Conservation (phyloP, 2,888 invertebrate species). For the Dynastes tityus region DNA sequence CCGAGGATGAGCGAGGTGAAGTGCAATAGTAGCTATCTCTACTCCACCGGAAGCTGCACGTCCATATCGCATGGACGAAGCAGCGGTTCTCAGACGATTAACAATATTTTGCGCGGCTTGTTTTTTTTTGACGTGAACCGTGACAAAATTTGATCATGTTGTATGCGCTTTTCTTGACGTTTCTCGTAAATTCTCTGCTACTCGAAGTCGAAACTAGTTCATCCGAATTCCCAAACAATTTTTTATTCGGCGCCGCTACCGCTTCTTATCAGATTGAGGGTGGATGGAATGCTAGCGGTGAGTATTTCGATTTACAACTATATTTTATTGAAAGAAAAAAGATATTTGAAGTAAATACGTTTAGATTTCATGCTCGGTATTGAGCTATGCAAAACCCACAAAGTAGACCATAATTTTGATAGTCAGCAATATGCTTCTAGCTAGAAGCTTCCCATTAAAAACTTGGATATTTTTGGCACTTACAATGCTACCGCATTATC, state of each 20-base stretch:
- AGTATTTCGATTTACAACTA: not conserved
- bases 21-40: too few relatives aligned
- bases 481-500: too few relatives aligned
- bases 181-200: constrained; percentile 22
- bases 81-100: too few relatives aligned
- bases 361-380: not conserved
- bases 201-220: constrained; percentile 5
- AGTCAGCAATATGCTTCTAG: too few relatives aligned
- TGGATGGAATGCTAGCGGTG: constrained; percentile 59
- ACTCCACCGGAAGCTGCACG: too few relatives aligned
- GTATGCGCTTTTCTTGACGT: constrained; percentile 23
- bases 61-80: too few relatives aligned
- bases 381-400: not conserved
- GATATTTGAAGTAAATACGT: not conserved
- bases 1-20: too few relatives aligned
- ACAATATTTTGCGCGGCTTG: too few relatives aligned
- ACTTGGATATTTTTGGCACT: too few relatives aligned
- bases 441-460: too few relatives aligned
- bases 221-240: constrained; percentile 49
- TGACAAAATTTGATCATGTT: constrained; percentile 33
- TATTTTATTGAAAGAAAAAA: not conserved
- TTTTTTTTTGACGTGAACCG: constrained; percentile 1
- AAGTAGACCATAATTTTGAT: too few relatives aligned
- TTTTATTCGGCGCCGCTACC: constrained; percentile 59
- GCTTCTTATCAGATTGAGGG: constrained; percentile 57